Base-by-base conservation (phyloP, 1,140 invertebrate genomes). In the Drosophila persimilis region DNA sequence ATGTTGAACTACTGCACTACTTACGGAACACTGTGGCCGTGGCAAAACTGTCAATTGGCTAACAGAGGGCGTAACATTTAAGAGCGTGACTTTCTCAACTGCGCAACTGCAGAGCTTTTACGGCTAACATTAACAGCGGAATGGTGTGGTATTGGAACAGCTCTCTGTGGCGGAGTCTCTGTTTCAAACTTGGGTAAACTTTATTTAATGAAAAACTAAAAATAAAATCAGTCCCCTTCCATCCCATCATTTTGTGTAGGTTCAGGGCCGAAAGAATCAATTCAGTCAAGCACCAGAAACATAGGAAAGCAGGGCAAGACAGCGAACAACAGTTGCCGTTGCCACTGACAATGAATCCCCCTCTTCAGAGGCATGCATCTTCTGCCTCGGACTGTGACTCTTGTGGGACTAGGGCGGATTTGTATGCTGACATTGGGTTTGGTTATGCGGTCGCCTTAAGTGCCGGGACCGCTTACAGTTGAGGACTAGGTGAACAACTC, bases 51-150 rank as follows among this genome's bases (percentile, higher is more conserved):
- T 7, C 51, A 29, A 63, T 15, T 67, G 35, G 2, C 4, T 56
- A 66, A 73, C 81, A 86, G 77, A 2, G 17, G n/a, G 8, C 0
- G 3, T 77, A 80, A 80, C 81, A 85, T 85, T 85, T 85, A 85
- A 85, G 80, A 85, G 80, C 50, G 51, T 11, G 1, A 1, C 9
- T 17, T 3, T 4, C 3, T 1, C 6, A n/a, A 54, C 20, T 84
- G 77, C 81, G 80, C 80, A 84, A 44, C 46, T 64, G 73, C 78
- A 55, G 9, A 39, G 43, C 62, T 79, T 66, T 73, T 61, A 67
- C 43, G 4, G 4, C 2, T 6, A 41, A 17, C 13, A 20, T 47
- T 55, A 78, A 63, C 74, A 64, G 67, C 35, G 52, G 39, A 29
- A 62, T 29, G 8, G 53, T 50, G 15, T 41, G 72, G 22, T 22